Evolutionary conservation across 37 sponge, comb jelly and placozoan species (phyloP).

Genomic region (Bolinopsis microptera): DNA sequence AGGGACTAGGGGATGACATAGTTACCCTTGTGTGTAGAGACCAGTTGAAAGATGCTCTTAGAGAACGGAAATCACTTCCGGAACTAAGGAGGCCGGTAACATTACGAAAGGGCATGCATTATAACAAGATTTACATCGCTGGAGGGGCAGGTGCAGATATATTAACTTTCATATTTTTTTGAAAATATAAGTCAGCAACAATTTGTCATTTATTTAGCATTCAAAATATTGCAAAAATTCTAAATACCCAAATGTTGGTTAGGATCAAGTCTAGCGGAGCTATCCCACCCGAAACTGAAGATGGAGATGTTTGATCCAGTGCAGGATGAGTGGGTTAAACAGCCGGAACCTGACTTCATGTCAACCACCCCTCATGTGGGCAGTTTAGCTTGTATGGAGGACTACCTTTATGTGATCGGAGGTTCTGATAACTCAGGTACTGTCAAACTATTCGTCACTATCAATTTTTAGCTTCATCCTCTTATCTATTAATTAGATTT

Average conservation of each 20-base stretch:
- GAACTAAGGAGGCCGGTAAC: neutral
- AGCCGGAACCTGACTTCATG: slow-evolving; percentile 51
- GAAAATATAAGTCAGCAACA: too few species aligned
- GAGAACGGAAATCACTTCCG: neutral
- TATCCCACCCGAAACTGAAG: slow-evolving; percentile 48
- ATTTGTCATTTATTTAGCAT: too few species aligned
- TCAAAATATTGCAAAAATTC: too few species aligned
- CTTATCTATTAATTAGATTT: too few species aligned
- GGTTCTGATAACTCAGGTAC: slow-evolving; percentile 20
- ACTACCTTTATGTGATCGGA: slow-evolving; percentile 47
- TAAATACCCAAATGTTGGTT: too few species aligned
- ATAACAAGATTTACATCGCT: slow-evolving; percentile 34
- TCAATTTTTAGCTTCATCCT: neutral
- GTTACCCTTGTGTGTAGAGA: neutral
- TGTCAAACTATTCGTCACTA: neutral
- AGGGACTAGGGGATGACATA: slow-evolving; percentile 41
- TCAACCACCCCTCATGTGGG: slow-evolving; percentile 37
- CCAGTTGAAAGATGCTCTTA: neutral
- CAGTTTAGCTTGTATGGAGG: neutral
- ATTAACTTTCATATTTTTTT: too few species aligned
- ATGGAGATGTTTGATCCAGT: slow-evolving; percentile 57
- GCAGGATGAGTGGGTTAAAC: slow-evolving; percentile 40
- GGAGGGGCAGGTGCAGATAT: slow-evolving; percentile 50
- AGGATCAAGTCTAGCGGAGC: slow-evolving; percentile 56
- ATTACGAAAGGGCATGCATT: neutral